A percentile compares a stretch with the other conserved stretches of the same genome.
phyloP scores from a whole-genome alignment of 2,113 vertebrate genomes.

The Fregetta grallaria region DNA sequence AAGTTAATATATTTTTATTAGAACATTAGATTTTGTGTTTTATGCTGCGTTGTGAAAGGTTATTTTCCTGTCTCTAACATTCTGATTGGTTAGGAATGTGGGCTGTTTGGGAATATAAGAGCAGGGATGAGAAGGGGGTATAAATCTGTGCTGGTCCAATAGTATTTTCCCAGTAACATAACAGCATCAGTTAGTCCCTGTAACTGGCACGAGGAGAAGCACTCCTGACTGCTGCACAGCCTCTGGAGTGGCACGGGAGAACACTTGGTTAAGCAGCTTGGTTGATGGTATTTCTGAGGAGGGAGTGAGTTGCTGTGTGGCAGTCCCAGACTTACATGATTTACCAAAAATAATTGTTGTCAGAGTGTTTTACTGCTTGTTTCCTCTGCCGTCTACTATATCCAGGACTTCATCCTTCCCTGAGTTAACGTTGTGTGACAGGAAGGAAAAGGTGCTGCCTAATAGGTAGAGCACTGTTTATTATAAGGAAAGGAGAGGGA shows the following conservation, averaged over 20 bases:
- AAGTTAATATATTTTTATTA: neutral
- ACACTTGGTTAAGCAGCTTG: neutral
- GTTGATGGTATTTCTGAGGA: neutral
- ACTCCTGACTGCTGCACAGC: neutral
- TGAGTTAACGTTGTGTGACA: neutral
- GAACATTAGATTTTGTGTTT: neutral
- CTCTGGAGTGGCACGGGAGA: neutral
- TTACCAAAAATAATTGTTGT: slow-evolving; percentile 27
- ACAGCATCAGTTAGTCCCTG: neutral
- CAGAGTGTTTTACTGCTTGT: neutral
- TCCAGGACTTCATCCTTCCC: neutral
- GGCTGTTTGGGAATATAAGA: neutral
- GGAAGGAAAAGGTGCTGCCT: neutral
- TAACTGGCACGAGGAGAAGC: neutral
- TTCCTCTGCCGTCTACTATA: neutral
- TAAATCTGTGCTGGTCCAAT: neutral
- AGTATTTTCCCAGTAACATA: neutral
- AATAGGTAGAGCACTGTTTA: neutral
- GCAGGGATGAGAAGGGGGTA: neutral
- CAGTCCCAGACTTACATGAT: neutral
- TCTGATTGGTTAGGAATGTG: neutral
- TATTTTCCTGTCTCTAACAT: neutral
- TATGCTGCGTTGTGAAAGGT: neutral
- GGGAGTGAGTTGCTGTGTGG: neutral
- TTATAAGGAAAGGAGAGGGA: neutral